phyloP scores from a whole-genome alignment of 2,888 invertebrate genomes.

The Leptinotarsa rubiginosa region DNA sequence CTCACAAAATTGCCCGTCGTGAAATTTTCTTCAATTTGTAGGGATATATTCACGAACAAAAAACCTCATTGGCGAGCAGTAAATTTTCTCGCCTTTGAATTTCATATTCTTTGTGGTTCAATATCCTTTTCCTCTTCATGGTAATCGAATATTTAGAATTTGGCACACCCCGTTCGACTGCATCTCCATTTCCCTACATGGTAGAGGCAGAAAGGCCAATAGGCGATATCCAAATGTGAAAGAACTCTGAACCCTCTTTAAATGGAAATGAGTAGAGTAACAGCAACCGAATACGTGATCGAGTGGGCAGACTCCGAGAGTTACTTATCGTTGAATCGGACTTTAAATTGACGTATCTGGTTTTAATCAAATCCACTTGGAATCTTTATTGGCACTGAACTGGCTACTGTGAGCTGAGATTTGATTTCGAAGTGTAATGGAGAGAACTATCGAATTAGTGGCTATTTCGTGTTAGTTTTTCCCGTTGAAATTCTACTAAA shows the following conservation, averaged over 20 bases:
- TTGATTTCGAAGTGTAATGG: conserved; percentile 13
- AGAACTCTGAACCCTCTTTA: conserved; percentile 53
- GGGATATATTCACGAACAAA: background rate
- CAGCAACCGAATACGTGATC: conserved; percentile 57
- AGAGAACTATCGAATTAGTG: background rate
- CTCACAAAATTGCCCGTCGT: background rate
- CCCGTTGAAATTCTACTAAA: background rate
- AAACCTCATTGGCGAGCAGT: background rate
- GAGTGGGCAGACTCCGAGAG: conserved; percentile 54
- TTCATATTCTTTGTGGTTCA: conserved; percentile 3
- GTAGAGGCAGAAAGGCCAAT: conserved; percentile 26
- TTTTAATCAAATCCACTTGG: conserved; percentile 58
- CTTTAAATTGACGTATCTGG: conserved; percentile 61
- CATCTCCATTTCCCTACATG: conserved; percentile 15
- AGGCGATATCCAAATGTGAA: conserved; percentile 33
- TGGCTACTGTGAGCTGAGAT: conserved; percentile 24
- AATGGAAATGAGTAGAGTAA: conserved; percentile 59
- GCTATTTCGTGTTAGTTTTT: conserved; percentile 3
- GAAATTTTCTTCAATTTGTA: background rate
- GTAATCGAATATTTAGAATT: background rate
- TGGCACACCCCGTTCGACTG: conserved; percentile 6
- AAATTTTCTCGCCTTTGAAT: conserved; percentile 1
- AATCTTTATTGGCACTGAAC: conserved; percentile 38
- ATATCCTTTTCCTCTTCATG: conserved; percentile 2
- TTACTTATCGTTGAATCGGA: conserved; percentile 61